phyloP scores from a whole-genome alignment of 2,797 vertebrate genomes.

The Momotus momota region DNA sequence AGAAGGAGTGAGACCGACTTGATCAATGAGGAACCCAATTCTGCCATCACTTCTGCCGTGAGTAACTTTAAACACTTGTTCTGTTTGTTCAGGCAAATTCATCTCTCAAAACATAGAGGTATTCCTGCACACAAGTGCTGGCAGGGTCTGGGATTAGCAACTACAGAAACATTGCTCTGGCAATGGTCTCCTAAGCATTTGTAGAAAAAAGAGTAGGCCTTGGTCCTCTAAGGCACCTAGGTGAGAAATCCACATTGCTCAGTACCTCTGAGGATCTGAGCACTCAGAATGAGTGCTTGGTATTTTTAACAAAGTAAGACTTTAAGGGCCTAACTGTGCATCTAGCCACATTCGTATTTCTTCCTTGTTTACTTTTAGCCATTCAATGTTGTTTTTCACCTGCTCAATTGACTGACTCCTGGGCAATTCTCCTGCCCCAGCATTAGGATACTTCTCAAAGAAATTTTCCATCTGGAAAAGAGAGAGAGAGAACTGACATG shows the following conservation, averaged over 20 bases:
- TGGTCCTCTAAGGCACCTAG: neutral
- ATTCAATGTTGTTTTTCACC: slow-evolving; percentile 90
- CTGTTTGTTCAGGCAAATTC: neutral
- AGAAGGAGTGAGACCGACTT: neutral
- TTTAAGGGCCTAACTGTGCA: accelerated
- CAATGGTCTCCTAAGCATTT: neutral
- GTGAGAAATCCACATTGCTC: neutral
- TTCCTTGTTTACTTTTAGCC: slow-evolving; percentile 82
- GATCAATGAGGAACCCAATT: neutral
- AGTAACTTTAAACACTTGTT: neutral
- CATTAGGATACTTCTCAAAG: slow-evolving; percentile 87
- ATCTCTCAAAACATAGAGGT: neutral
- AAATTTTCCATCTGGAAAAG: slow-evolving; percentile 90
- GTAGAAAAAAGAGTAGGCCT: neutral
- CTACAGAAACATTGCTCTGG: neutral
- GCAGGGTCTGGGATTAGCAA: neutral
- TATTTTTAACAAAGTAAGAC: neutral
- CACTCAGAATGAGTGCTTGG: neutral
- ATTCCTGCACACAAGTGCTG: neutral
- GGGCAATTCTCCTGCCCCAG: slow-evolving; percentile 88
- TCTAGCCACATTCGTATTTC: slow-evolving; percentile 85
- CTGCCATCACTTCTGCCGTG: neutral
- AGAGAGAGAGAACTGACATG: neutral
- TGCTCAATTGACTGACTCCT: slow-evolving; percentile 91
- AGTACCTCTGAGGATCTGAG: neutral